Evolutionary conservation across 2,113 vertebrate species (phyloP), one percentile per base, ranked within the genome.

Genomic region (Syngnathoides biaculeatus): DNA sequence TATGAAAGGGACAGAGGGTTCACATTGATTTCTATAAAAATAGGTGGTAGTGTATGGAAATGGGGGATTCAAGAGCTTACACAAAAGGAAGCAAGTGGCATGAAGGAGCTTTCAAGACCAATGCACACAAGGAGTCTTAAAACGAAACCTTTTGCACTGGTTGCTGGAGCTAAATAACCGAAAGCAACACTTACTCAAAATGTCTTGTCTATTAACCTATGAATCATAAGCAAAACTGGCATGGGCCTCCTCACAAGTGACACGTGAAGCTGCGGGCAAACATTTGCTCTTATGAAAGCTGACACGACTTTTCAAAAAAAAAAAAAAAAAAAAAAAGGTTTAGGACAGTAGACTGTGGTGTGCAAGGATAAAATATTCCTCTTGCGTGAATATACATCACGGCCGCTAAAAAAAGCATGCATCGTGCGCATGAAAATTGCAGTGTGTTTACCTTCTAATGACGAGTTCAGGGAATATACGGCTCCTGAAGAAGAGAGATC

Each of bases 181-280:
- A 81, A 79, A 88, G 82, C 84, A 79, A 82, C 81, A 79, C 74
- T 81, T 62, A 24, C n/a, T 42, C 40, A 79, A 80, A 87, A 88
- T 80, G 79, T 80, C 80, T 84, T 79, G 77, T 86, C 79, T 84
- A 87, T 85, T 89, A 86, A 90, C 82, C 80, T 78, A 88, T 87
- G 87, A 91, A 88, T 90, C 89, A 89, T 83, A 81, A 72, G 66
- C 26, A 61, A 72, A 86, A 81, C 77, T 84, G 83, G 85, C 84
- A 85, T 35, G 73, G 78, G 67, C 73, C 82, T 69, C 81, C 73
- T 76, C 66, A 48, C 83, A 73, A 79, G 68, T 85, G 87, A 86
- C 86, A 84, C 71, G 74, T 70, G 80, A 79, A 73, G 81, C 87
- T 85, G 38, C 50, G 63, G 88, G 87, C 79, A 73, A 84, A 80